Conservation (phyloP, 1,140 invertebrate species). For the Bombus balteatus region DNA sequence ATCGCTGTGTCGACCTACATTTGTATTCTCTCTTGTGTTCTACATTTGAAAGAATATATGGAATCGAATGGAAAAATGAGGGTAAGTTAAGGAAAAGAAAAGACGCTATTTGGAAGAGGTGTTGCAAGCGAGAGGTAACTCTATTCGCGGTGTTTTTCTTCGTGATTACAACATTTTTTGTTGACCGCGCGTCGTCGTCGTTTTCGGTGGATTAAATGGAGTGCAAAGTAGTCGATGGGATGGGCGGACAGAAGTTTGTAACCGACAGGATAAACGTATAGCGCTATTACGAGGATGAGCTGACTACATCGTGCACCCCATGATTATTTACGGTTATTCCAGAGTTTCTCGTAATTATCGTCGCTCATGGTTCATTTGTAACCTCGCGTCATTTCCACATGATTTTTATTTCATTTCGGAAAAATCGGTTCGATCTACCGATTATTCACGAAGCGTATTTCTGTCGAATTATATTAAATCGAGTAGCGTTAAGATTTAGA, state of each 20-base stretch:
- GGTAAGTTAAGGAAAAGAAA: neutral
- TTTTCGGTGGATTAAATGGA: slow-evolving; percentile 40
- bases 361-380: neutral
- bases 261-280: slow-evolving; percentile 37
- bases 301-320: neutral
- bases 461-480: neutral
- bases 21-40: neutral
- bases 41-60: neutral
- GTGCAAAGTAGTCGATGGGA: slow-evolving; percentile 15
- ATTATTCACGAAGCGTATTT: neutral
- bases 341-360: slow-evolving; percentile 8
- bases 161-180: slow-evolving; percentile 28
- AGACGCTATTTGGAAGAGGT: neutral
- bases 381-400: neutral
- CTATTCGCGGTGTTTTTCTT: neutral
- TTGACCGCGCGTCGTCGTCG: neutral
- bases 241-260: slow-evolving; percentile 24
- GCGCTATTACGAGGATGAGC: slow-evolving; percentile 31
- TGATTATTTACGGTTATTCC: slow-evolving; percentile 23
- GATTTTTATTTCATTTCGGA: neutral
- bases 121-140: neutral
- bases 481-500: neutral
- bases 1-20: neutral
- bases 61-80: neutral
- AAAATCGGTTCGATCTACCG: neutral